These are phyloP conservation scores for Drosophila saltans DNA, from an alignment of 1,140 invertebrate species.

Conservation along the genomic window DNA sequence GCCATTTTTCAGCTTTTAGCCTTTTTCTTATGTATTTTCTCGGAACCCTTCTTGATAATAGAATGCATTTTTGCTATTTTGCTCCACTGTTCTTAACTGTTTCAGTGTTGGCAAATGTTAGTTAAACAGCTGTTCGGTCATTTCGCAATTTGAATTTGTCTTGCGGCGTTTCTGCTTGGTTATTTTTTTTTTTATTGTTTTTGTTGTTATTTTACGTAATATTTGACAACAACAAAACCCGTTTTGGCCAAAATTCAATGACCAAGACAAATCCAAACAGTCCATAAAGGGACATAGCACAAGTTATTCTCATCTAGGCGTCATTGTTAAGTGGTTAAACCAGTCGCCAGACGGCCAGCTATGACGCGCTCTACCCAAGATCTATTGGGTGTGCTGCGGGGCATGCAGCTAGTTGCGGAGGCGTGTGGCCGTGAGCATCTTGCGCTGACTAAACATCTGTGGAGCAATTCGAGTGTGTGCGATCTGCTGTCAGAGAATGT, in stretches of 20 bases:
- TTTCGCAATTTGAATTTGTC: constrained; percentile 6
- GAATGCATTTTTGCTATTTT: background rate
- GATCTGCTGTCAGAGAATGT: constrained; percentile 83
- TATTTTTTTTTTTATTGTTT: background rate
- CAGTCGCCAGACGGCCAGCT: constrained; percentile 11
- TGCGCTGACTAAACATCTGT: constrained; percentile 84
- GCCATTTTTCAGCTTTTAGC: too few species aligned
- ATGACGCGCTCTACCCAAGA: constrained; percentile 84
- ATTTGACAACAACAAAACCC: background rate
- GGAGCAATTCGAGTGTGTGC: constrained; percentile 87
- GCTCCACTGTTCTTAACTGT: background rate
- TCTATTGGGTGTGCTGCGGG: constrained; percentile 85
- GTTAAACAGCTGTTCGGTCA: background rate
- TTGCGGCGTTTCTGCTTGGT: background rate
- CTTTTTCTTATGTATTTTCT: background rate
- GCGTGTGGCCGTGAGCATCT: constrained; percentile 86
- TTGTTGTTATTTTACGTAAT: constrained; percentile 4
- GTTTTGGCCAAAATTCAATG: background rate
- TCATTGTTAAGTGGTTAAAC: constrained; percentile 10
- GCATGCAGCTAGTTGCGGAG: constrained; percentile 86
- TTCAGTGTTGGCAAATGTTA: background rate
- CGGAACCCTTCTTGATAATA: too few species aligned
- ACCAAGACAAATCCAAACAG: background rate
- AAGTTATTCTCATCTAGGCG: background rate
- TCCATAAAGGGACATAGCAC: too few species aligned